These are phyloP conservation scores for Metridium senile DNA, from an alignment of 92 coral and sea anemone species.

Conservation along the genomic window DNA sequence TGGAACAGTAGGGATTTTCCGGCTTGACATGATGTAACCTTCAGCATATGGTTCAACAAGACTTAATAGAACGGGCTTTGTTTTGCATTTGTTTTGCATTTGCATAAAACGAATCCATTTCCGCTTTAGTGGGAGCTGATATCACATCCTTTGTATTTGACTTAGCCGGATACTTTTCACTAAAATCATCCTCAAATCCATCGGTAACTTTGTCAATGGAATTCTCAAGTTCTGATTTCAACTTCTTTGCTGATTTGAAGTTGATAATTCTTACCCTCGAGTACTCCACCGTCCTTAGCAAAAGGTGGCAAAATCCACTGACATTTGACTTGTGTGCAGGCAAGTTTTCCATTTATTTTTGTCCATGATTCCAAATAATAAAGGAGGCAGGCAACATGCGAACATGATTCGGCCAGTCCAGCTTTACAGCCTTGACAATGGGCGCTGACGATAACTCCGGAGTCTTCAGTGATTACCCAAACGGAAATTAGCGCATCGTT, in stretches of 20 bases:
- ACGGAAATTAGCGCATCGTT: slow-evolving; percentile 22
- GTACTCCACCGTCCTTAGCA: slow-evolving; percentile 35
- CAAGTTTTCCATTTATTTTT: slow-evolving; percentile 27
- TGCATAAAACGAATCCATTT: slow-evolving; percentile 43
- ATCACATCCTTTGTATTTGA: slow-evolving; percentile 28
- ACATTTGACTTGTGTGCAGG: slow-evolving; percentile 46
- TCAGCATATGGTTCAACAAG: slow-evolving; percentile 35
- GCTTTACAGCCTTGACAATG: slow-evolving; percentile 56
- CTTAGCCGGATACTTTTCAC: too few relatives aligned
- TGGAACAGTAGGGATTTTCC: slow-evolving; percentile 27
- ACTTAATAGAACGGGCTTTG: slow-evolving; percentile 67
- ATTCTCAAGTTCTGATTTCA: slow-evolving; percentile 42
- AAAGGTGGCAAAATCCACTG: slow-evolving; percentile 39
- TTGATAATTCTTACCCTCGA: slow-evolving; percentile 45
- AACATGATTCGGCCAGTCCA: slow-evolving; percentile 38
- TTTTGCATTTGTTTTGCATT: slow-evolving; percentile 41
- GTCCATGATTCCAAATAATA: slow-evolving; percentile 53
- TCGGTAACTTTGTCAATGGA: slow-evolving; percentile 19
- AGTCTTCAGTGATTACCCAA: slow-evolving; percentile 36
- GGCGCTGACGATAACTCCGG: slow-evolving; percentile 19
- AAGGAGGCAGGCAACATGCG: slow-evolving; percentile 42
- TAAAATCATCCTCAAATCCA: too few relatives aligned
- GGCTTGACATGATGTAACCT: slow-evolving; percentile 34
- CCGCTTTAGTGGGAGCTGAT: slow-evolving; percentile 35
- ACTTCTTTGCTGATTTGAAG: slow-evolving; percentile 54